Percentiles rank a stretch among this genome's conserved stretches.
These are phyloP conservation scores for Bradypodion ventrale DNA, from an alignment of 2,797 vertebrate genomes.

Conservation along the genomic window DNA sequence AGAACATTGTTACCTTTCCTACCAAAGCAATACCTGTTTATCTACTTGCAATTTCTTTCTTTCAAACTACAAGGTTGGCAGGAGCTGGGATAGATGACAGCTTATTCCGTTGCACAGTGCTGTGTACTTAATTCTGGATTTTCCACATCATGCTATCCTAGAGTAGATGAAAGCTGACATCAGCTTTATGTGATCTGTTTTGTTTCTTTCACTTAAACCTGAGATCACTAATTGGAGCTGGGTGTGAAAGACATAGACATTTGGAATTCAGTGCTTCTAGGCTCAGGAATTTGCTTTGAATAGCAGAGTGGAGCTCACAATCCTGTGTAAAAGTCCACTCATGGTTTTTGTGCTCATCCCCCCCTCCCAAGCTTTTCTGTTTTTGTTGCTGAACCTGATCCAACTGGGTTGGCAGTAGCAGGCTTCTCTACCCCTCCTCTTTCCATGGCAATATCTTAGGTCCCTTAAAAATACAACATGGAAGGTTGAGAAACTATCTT, in stretches of 20 bases:
- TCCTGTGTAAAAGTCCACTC: background rate
- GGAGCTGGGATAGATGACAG: no score
- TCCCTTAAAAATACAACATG: background rate
- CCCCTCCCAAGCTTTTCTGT: background rate
- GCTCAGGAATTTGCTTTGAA: background rate
- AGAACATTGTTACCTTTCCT: no score
- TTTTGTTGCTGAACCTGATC: background rate
- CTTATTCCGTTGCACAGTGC: no score
- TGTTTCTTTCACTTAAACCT: background rate
- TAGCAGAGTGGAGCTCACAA: background rate
- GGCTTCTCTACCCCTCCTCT: background rate
- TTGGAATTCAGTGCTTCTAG: background rate
- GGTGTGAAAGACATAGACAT: background rate
- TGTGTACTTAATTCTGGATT: background rate
- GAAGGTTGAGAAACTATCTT: background rate
- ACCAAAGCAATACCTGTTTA: no score
- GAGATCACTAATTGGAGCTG: background rate
- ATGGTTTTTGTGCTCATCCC: background rate
- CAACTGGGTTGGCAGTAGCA: background rate
- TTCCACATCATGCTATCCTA: background rate
- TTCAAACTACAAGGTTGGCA: no score
- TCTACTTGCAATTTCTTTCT: no score
- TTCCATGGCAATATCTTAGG: background rate
- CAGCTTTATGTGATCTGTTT: background rate
- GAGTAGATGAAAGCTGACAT: no score